Evolutionary conservation across 2,888 invertebrate genomes (phyloP).

Genomic region (Phortica okadai): DNA sequence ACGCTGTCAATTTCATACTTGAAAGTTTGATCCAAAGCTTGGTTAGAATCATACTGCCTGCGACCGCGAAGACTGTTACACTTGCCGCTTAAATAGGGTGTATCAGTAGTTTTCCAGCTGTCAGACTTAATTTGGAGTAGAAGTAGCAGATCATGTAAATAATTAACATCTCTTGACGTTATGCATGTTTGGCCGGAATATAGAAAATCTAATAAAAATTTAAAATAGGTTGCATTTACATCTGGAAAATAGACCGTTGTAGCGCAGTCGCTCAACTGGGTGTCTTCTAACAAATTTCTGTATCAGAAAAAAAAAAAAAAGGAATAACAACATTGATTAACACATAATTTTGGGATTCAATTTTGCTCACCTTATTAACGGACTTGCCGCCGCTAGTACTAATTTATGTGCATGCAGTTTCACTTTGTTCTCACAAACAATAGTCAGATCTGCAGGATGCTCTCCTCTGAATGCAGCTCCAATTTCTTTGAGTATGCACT

Average conservation of each 20-base stretch:
- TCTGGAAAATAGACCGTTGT: constrained; percentile 91
- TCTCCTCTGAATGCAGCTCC: constrained; percentile 92
- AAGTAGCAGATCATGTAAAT: constrained; percentile 89
- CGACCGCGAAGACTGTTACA: constrained; percentile 56
- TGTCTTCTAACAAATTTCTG: constrained; percentile 84
- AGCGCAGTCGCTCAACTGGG: constrained; percentile 83
- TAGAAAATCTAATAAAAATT: constrained; percentile 88
- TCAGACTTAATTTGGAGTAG: constrained; percentile 91
- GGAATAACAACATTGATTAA: constrained; percentile 1
- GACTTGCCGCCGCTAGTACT: constrained; percentile 91
- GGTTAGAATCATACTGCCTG: constrained; percentile 56
- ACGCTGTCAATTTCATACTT: constrained; percentile 63
- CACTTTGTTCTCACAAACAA: constrained; percentile 90
- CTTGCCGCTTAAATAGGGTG: constrained; percentile 70
- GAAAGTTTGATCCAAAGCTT: constrained; percentile 57
- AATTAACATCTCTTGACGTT: constrained; percentile 82
- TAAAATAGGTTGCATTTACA: constrained; percentile 87
- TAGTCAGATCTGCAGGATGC: constrained; percentile 90
- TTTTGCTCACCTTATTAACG: constrained; percentile 82
- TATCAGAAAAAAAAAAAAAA: constrained; percentile 1
- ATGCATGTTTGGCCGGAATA: constrained; percentile 88
- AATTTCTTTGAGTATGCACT: constrained; percentile 93
- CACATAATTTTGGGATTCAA: background rate
- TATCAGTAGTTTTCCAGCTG: constrained; percentile 81
- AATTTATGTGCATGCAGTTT: constrained; percentile 89